Percentiles rank a stretch among this genome's conserved stretches.
phyloP scores from a whole-genome alignment of 1,140 invertebrate genomes.

The Sarcophaga bullata region DNA sequence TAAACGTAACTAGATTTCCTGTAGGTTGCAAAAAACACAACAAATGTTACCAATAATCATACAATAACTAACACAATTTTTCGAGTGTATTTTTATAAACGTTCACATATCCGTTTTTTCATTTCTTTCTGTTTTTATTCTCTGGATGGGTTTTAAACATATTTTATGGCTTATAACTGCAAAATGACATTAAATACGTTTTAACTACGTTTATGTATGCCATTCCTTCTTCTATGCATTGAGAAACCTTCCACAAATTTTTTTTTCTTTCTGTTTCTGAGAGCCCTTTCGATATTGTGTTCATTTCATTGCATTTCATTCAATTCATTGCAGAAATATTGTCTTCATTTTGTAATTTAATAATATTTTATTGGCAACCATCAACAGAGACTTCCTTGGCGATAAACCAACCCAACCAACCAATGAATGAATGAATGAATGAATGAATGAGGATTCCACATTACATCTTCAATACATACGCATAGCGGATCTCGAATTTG shows the following conservation, averaged over 20 bases:
- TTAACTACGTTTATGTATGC: constrained; percentile 47
- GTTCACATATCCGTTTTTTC: neutral
- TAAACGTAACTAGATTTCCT: no score
- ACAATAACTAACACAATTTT: neutral
- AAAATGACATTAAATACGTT: constrained; percentile 63
- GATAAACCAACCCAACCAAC: constrained; percentile 44
- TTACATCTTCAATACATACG: neutral
- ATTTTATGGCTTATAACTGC: constrained; percentile 62
- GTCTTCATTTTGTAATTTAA: constrained; percentile 65
- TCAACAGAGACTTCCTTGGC: constrained; percentile 35
- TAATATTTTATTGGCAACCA: constrained; percentile 61
- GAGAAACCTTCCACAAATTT: neutral
- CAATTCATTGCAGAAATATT: constrained; percentile 42
- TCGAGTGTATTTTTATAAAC: neutral
- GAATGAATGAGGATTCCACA: neutral
- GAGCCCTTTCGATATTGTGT: neutral
- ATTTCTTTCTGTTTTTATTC: neutral
- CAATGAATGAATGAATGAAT: neutral
- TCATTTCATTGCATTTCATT: neutral
- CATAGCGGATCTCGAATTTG: no score
- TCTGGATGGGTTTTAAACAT: constrained; percentile 44
- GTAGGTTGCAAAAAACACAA: no score
- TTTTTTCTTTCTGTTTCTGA: neutral
- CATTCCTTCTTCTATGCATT: neutral
- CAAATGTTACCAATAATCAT: no score